Conservation (phyloP, 1,140 invertebrate species). For the Melanaphis sacchari region DNA sequence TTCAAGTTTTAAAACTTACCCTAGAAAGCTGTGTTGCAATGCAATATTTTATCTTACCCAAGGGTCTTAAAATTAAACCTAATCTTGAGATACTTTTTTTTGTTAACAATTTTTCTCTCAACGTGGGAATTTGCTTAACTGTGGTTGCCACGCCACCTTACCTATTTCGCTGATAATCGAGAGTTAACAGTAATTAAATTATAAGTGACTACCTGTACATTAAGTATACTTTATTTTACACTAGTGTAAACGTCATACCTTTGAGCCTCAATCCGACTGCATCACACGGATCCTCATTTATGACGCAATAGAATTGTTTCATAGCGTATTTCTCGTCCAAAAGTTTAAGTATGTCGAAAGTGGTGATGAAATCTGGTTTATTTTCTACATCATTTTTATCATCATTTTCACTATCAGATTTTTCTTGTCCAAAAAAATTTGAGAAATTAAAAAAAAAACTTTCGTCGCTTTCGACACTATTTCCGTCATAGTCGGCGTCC, state of each 20-base stretch:
- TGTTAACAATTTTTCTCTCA: no score
- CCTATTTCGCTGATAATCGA: no score
- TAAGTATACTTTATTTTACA: neutral
- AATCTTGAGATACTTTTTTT: no score
- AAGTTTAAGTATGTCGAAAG: neutral
- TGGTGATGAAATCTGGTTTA: neutral
- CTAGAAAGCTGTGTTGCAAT: no score
- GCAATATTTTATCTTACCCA: no score
- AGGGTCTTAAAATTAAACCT: no score
- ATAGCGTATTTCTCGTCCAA: constrained; percentile 1
- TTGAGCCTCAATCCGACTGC: neutral
- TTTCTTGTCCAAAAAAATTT: neutral
- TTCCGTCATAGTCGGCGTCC: neutral
- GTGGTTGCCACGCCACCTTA: no score
- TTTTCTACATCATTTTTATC: neutral
- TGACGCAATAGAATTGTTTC: constrained; percentile 13
- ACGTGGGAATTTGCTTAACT: no score
- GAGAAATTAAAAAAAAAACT: neutral
- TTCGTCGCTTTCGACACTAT: fast-evolving
- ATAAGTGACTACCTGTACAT: neutral
- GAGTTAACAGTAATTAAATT: no score
- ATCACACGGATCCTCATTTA: neutral
- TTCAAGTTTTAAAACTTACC: no score
- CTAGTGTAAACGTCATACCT: constrained; percentile 21
- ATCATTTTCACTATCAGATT: no score